Evolutionary conservation across 1,140 invertebrate genomes (phyloP), one percentile per base, ranked within the genome.

Genomic region (Calliopsis andreniformis): DNA sequence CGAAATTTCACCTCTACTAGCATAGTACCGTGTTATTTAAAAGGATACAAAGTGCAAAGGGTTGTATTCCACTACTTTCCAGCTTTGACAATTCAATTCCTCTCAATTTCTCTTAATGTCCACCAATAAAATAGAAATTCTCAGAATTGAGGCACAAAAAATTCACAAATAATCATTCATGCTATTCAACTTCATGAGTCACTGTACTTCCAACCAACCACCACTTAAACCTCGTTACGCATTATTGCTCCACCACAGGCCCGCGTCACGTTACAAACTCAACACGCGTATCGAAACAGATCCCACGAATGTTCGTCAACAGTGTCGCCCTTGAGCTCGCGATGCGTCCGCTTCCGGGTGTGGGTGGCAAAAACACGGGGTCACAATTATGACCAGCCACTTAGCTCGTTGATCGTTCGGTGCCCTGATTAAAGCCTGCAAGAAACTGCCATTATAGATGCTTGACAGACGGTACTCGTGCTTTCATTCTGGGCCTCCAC

Each of bases 361-460:
- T 5, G n/a, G 59, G 25, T 14, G 59, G 25, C 49, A 80, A 72
- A 66, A 82, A 81, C 79, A 66, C 42, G n/a, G 16, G 49, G 35
- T 12, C 28, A 45, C 61, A 39, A 81, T 81, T 72, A 61, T 78
- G 30, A 55, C 61, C 42, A 68, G 12, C 45, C 49, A 78, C 78
- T 82, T 67, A 47, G 39, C 28, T 23, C 42, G 53, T 67, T 49
- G 79, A 83, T 75, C 64, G 61, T 73, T 51, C 59, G 58, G 67
- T 25, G 63, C 79, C 81, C 80, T 83, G 81, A 83, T 83, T 83
- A 84, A 84, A 66, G 71, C 61, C 78, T 20, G 79, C 77, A 81
- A 83, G 82, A 82, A 83, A 83, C 79, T 79, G 73, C 80, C 62
- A 72, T 79, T 84, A 78, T 66, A 68, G 81, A 67, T 76, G 77